These are phyloP conservation scores for Mesembrinibis cayennensis DNA, from an alignment of 2,113 vertebrate species.

Conservation along the genomic window DNA sequence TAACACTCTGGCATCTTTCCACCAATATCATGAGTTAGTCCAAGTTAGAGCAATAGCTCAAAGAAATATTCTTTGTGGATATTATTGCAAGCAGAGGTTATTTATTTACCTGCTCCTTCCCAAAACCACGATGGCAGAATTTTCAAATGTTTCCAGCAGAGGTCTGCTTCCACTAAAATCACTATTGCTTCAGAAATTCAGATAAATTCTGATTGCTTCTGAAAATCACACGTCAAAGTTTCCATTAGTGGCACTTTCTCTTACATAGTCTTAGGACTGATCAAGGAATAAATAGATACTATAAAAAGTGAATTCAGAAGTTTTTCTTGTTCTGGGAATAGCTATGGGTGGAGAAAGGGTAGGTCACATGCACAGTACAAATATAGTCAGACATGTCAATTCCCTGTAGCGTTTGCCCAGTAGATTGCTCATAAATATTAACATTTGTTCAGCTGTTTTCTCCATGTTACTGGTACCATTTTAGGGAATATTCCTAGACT, in stretches of 20 bases:
- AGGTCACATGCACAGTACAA: background rate
- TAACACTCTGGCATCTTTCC: background rate
- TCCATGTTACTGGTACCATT: background rate
- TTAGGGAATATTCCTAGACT: background rate
- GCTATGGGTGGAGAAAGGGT: background rate
- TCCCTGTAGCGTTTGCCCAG: background rate
- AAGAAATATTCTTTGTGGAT: background rate
- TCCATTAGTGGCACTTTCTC: background rate
- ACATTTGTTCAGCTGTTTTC: background rate
- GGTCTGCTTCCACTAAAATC: background rate
- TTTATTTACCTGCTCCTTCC: background rate
- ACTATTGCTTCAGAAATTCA: background rate
- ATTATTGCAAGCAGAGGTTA: background rate
- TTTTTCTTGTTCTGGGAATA: background rate
- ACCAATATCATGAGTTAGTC: background rate
- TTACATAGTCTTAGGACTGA: background rate
- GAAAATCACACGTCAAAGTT: background rate
- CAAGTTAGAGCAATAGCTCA: background rate
- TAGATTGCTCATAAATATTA: constrained; percentile 33
- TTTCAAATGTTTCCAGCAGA: background rate
- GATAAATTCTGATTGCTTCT: background rate
- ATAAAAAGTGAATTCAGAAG: background rate
- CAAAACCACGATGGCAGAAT: background rate
- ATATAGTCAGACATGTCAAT: background rate
- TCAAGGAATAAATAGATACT: background rate